A percentile compares a stretch with the other conserved stretches of the same genome.
Conservation (phyloP, 2,113 vertebrate species). For the Sula dactylatra region DNA sequence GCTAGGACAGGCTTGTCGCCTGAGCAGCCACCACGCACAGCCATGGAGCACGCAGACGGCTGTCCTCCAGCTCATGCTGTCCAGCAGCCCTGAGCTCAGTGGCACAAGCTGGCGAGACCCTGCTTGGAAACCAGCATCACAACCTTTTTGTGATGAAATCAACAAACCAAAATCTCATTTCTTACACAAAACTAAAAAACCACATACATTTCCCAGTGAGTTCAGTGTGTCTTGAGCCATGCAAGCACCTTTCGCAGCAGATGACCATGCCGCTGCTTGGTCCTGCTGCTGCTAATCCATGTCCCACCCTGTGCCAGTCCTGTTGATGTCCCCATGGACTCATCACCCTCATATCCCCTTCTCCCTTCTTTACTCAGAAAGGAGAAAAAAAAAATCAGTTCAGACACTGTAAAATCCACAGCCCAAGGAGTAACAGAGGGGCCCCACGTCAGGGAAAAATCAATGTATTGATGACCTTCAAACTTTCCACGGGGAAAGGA, state of each 20-base stretch:
- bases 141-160: not conserved
- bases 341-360: not conserved
- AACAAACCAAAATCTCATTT: not conserved
- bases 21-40: fast-evolving
- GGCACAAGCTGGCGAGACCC: not conserved
- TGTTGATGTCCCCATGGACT: not conserved
- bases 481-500: not conserved
- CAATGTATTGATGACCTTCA: not conserved
- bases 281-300: not conserved
- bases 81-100: not conserved
- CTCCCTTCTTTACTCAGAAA: not conserved
- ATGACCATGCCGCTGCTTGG: not conserved
- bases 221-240: not conserved
- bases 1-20: not conserved
- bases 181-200: not conserved
- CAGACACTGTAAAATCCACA: not conserved
- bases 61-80: not conserved
- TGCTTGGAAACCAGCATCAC: not conserved
- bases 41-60: fast-evolving
- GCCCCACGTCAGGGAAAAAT: not conserved
- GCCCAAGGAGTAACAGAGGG: not conserved
- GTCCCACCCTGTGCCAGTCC: fast-evolving
- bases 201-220: not conserved
- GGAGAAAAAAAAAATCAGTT: not conserved
- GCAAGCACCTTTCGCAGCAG: not conserved